A percentile compares a stretch with the other conserved stretches of the same genome.
These are phyloP conservation scores for Rhagoletis zephyria DNA, from an alignment of 1,140 invertebrate species.

Conservation along the genomic window DNA sequence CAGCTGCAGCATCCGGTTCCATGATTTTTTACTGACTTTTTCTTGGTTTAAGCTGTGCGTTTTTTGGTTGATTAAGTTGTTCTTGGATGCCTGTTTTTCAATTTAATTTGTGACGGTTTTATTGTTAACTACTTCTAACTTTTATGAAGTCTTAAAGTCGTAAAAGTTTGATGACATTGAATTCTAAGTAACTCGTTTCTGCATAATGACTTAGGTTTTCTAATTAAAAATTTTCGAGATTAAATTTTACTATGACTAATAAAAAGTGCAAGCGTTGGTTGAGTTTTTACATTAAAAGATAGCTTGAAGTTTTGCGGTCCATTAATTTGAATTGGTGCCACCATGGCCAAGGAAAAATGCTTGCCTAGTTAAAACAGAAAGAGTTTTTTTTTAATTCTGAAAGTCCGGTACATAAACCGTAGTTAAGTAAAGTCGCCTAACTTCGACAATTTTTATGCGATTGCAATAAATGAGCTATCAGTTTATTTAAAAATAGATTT, in stretches of 20 bases:
- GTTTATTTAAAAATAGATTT: too few species aligned
- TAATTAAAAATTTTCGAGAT: not conserved
- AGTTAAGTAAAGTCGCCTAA: too few species aligned
- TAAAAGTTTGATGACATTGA: constrained; percentile 9
- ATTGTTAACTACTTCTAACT: not conserved
- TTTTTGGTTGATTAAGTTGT: not conserved
- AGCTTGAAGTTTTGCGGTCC: too few species aligned
- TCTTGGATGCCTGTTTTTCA: not conserved
- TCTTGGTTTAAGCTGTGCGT: not conserved
- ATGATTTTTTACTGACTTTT: not conserved
- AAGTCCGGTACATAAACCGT: too few species aligned
- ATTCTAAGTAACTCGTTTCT: not conserved
- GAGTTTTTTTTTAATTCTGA: too few species aligned
- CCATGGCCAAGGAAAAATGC: too few species aligned
- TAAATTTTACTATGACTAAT: not conserved
- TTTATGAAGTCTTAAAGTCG: not conserved
- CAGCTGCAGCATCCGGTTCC: constrained; percentile 6
- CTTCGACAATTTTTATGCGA: too few species aligned
- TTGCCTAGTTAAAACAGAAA: too few species aligned
- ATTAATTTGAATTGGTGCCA: too few species aligned
- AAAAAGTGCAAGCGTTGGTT: not conserved
- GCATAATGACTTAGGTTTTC: not conserved
- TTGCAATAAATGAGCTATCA: too few species aligned
- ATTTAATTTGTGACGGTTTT: not conserved
- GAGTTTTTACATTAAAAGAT: too few species aligned